phyloP scores from a whole-genome alignment of 2,888 invertebrate genomes.

The Eurytoma adleriae region DNA sequence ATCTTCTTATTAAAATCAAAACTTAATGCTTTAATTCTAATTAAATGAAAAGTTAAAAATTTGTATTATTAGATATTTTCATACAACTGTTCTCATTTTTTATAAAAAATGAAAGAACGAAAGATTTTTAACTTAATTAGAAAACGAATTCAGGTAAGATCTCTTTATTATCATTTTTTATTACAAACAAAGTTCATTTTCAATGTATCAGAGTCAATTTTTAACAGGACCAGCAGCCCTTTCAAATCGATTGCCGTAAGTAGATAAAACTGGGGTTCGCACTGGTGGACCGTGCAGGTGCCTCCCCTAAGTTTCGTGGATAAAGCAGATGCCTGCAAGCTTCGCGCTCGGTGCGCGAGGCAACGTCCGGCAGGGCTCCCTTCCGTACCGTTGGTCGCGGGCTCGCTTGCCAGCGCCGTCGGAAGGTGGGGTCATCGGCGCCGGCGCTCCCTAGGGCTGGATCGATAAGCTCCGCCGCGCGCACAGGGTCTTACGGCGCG shows the following conservation, averaged over 20 bases:
- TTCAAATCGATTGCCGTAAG: neutral
- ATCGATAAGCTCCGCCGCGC: conserved; percentile 31
- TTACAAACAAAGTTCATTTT: too few species aligned
- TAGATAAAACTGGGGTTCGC: conserved; percentile 1
- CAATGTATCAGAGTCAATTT: too few species aligned
- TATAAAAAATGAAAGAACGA: too few species aligned
- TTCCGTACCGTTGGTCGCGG: neutral
- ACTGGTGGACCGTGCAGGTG: too few species aligned
- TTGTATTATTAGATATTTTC: too few species aligned
- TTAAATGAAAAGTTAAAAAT: too few species aligned
- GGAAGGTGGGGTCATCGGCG: conserved; percentile 31
- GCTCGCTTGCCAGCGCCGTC: neutral
- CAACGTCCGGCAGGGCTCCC: neutral
- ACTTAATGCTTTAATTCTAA: too few species aligned
- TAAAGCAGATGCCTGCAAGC: conserved; percentile 29
- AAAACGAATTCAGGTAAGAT: too few species aligned
- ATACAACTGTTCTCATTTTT: too few species aligned
- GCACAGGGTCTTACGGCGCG: neutral
- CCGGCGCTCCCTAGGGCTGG: neutral
- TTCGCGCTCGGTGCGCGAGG: neutral
- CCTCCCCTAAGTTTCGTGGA: neutral
- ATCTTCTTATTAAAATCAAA: too few species aligned
- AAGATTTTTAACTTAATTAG: too few species aligned
- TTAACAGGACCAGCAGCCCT: neutral
- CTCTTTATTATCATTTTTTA: too few species aligned